Conservation (phyloP, 2,888 invertebrate species). For the Odontocolon sp. region DNA sequence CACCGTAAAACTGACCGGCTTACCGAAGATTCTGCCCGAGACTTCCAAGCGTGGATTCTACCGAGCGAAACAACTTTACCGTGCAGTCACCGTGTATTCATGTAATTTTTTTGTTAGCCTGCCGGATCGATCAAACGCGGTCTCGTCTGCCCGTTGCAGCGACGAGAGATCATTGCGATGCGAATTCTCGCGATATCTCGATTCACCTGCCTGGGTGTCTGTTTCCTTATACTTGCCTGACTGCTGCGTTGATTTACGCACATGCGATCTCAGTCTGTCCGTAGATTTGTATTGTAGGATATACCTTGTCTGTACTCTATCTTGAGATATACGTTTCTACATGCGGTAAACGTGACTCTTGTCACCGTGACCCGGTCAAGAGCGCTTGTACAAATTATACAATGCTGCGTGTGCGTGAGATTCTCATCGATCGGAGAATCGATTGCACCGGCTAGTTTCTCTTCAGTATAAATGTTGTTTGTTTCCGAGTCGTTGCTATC, state of each 20-base stretch:
- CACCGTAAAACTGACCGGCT: too few species aligned
- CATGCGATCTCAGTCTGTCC: too few species aligned
- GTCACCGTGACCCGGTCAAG: constrained; percentile 49
- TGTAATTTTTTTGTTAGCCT: constrained; percentile 44
- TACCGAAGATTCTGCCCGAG: too few species aligned
- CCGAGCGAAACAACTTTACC: too few species aligned
- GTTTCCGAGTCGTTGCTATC: constrained; percentile 17
- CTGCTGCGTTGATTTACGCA: neutral
- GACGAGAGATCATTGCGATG: constrained; percentile 52
- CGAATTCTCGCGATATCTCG: constrained; percentile 56
- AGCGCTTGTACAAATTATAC: constrained; percentile 36
- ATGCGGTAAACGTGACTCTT: constrained; percentile 14
- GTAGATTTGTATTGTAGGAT: too few species aligned
- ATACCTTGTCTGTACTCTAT: too few species aligned
- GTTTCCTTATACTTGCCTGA: constrained; percentile 1
- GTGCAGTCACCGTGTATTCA: too few species aligned
- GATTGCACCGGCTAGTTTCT: constrained; percentile 37
- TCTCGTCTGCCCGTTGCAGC: constrained; percentile 39
- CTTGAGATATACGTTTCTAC: too few species aligned
- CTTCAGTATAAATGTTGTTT: constrained; percentile 50
- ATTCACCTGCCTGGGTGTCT: constrained; percentile 19
- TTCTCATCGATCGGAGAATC: constrained; percentile 45
- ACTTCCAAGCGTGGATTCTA: too few species aligned
- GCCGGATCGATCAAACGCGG: constrained; percentile 59
- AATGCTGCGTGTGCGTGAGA: constrained; percentile 12